A percentile compares a stretch with the other conserved stretches of the same genome.
These are phyloP conservation scores for Sylvilagus floridanus DNA, from an alignment of 2,797 vertebrate genomes.

Conservation along the genomic window DNA sequence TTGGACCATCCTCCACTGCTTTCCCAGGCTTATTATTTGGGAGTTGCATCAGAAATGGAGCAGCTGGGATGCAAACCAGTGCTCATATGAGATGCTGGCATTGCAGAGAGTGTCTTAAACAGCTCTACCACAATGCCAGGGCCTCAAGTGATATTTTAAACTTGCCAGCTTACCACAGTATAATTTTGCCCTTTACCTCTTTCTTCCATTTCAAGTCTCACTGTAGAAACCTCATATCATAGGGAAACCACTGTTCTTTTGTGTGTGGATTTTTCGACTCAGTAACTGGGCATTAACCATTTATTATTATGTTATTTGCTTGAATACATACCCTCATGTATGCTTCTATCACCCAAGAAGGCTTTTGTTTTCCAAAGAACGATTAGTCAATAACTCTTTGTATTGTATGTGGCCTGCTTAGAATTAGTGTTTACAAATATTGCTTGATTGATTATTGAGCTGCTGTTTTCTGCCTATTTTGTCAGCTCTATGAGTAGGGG, in stretches of 20 bases:
- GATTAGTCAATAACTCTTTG: conserved; percentile 5
- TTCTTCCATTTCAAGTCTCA: not conserved
- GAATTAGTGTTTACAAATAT: conserved; percentile 22
- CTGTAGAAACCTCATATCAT: not conserved
- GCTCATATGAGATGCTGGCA: too few species aligned
- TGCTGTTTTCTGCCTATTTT: not conserved
- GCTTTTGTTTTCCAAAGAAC: conserved; percentile 31
- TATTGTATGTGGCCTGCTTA: not conserved
- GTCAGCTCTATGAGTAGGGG: not conserved
- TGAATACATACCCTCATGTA: not conserved
- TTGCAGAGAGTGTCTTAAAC: too few species aligned
- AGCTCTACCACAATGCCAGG: too few species aligned
- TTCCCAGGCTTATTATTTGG: too few species aligned
- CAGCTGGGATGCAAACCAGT: too few species aligned
- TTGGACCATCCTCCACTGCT: too few species aligned
- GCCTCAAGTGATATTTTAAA: not conserved
- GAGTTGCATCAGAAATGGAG: too few species aligned
- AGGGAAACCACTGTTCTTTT: conserved; percentile 11
- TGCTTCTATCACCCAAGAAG: not conserved
- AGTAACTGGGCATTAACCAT: not conserved
- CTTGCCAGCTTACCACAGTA: not conserved
- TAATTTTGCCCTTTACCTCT: not conserved
- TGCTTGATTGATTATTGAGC: conserved; percentile 24
- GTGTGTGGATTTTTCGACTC: not conserved
- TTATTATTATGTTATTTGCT: conserved; percentile 24